Conservation (phyloP, 2,888 invertebrate species). For the Marronus borbonicus region DNA sequence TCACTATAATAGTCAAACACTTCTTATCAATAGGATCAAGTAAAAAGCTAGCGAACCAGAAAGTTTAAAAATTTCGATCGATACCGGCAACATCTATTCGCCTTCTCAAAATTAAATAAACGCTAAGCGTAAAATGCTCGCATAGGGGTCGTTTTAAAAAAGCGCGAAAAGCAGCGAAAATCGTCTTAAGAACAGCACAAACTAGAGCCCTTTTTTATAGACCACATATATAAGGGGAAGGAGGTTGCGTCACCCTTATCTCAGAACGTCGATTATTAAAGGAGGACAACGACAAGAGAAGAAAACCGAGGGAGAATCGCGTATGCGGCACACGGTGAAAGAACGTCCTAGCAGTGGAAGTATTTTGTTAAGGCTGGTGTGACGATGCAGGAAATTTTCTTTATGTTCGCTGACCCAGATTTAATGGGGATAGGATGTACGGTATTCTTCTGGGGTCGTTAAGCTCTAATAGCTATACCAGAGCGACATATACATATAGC, state of each 20-base stretch:
- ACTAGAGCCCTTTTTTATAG: not conserved
- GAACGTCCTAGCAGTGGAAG: conserved; percentile 15
- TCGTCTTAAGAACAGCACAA: conserved; percentile 19
- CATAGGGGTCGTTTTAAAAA: conserved; percentile 8
- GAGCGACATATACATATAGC: not conserved
- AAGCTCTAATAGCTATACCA: conserved; percentile 19
- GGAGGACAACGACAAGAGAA: not conserved
- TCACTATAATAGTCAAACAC: no score
- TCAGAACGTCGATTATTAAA: conserved; percentile 16
- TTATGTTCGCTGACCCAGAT: conserved; percentile 37
- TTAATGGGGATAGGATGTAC: conserved; percentile 26
- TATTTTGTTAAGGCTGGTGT: conserved; percentile 34
- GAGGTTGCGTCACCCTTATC: not conserved
- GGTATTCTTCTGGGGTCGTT: conserved; percentile 26
- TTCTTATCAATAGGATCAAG: no score
- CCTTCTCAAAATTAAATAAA: conserved; percentile 25
- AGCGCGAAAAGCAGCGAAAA: not conserved
- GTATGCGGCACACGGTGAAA: not conserved
- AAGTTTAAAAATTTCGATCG: not conserved
- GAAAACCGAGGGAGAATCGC: not conserved
- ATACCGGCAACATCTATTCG: conserved; percentile 10
- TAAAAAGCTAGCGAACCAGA: no score
- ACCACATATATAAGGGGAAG: not conserved
- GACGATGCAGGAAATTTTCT: conserved; percentile 38
- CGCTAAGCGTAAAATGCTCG: not conserved